These are phyloP conservation scores for Acanthosoma haemorrhoidale DNA, from an alignment of 2,888 invertebrate species.

Conservation along the genomic window DNA sequence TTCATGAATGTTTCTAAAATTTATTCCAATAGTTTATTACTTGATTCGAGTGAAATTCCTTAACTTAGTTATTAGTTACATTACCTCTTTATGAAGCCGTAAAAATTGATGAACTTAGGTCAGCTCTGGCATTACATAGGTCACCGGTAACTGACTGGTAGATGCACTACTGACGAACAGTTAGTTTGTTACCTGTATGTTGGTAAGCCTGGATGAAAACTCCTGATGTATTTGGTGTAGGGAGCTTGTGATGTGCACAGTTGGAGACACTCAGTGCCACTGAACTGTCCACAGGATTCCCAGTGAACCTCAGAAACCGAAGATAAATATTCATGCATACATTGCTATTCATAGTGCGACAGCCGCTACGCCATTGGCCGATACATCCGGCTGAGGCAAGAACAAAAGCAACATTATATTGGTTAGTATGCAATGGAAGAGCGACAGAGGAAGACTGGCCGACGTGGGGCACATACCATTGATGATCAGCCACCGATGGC, in stretches of 20 bases:
- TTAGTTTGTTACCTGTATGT: not conserved
- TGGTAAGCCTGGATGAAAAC: not conserved
- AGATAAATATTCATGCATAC: constrained; percentile 28
- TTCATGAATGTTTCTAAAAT: too few species aligned
- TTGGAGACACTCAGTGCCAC: constrained; percentile 3
- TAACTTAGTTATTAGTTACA: too few species aligned
- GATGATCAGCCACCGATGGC: not conserved
- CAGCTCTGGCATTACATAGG: too few species aligned
- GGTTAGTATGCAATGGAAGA: constrained; percentile 18
- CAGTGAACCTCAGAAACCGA: constrained; percentile 16
- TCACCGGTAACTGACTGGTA: too few species aligned
- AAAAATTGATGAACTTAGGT: too few species aligned
- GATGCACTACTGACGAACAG: too few species aligned
- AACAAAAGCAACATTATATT: constrained; percentile 26
- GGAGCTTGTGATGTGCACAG: not conserved
- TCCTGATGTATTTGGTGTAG: too few species aligned
- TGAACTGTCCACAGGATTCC: constrained; percentile 13
- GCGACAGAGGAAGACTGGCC: constrained; percentile 11
- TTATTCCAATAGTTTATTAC: too few species aligned
- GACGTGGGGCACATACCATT: constrained; percentile 22
- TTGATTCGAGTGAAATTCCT: too few species aligned
- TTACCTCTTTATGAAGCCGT: too few species aligned
- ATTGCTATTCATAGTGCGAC: constrained; percentile 24
- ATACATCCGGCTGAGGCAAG: constrained; percentile 26
- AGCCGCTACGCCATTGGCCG: constrained; percentile 20